These are phyloP conservation scores for Apogon talboti DNA, from an alignment of 2,797 vertebrate genomes.

Conservation along the genomic window DNA sequence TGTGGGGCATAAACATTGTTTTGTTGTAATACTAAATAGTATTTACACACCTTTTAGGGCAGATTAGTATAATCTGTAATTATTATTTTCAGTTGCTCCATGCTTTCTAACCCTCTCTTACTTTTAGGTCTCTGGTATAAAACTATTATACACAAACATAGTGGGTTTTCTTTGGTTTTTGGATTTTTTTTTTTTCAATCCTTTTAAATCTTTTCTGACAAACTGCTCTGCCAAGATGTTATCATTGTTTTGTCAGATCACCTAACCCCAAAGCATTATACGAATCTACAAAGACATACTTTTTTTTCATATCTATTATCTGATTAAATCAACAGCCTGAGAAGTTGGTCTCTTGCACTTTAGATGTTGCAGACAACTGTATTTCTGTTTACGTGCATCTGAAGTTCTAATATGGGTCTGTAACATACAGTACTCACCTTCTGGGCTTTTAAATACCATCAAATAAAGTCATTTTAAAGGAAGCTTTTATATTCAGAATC, in stretches of 20 bases:
- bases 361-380: constrained; percentile 5
- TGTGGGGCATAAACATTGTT: constrained; percentile 30
- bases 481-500: constrained; percentile 25
- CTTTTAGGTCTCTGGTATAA: constrained; percentile 8
- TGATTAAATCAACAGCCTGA: constrained; percentile 39
- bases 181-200: neutral
- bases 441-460: constrained; percentile 14
- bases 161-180: neutral
- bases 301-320: constrained; percentile 43
- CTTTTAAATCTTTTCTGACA: constrained; percentile 33
- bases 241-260: constrained; percentile 14
- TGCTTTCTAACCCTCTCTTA: constrained; percentile 21
- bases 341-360: constrained; percentile 20
- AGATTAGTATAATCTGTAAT: constrained; percentile 47
- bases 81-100: constrained; percentile 19
- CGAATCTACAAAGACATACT: constrained; percentile 29
- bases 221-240: constrained; percentile 27
- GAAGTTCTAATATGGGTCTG: neutral
- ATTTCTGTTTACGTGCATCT: constrained; percentile 10
- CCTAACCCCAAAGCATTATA: constrained; percentile 19
- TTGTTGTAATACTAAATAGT: constrained; percentile 24
- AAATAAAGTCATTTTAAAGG: constrained; percentile 17
- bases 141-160: constrained; percentile 19
- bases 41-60: constrained; percentile 48
- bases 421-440: constrained; percentile 2